Base-by-base conservation (phyloP, 2,113 vertebrate genomes). In the Notiomystis cincta region DNA sequence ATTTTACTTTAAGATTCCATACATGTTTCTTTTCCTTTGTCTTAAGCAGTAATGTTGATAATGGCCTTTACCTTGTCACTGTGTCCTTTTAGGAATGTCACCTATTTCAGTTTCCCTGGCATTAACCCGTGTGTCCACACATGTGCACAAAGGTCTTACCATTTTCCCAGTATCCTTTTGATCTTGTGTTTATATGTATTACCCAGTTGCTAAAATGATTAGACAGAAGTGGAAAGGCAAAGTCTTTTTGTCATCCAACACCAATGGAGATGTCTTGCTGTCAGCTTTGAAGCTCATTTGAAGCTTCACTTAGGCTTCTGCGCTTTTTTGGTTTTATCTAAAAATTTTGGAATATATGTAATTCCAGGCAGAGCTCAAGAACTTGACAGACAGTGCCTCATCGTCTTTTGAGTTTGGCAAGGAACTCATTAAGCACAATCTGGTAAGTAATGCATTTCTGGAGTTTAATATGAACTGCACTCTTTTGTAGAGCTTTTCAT, bases 371-470 rank as follows among this genome's bases (percentile, higher is more conserved):
- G 99, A 99, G 97, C 97, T 99, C 94, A 99, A 99, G 98, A 99
- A 99, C 96, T 97, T 99, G 89, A 99, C 98, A 51, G 99, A 99
- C 94, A 99, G 97, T 73, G 98, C 99, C 47, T 99, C 99, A 67
- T 98, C 98, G 20, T 99, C 99, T 45, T 99, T 99, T 97, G 99
- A 99, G 97, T 99, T 99, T 98, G 99, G 99, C 81, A 99, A 99
- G 95, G 99, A 99, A 93, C 99, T 99, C 86, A 99, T 99, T 97
- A 98, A 98, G 83, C 99, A 99, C 97, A 99, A 99, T 97, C 98
- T 99, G 98, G 99, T 99, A 96, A 98, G 97, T 97, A 95, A 79
- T 33, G 11, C 58, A 33, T 62, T 69, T 92, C 44, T 88, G 3
- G 2, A 40, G 37, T 67, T 88, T 93, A 35, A 42, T 77, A 61